A percentile compares a stretch with the other conserved stretches of the same genome.
Evolutionary conservation across 2,797 vertebrate genomes (phyloP).

Genomic region (Onychomys arenicola): DNA sequence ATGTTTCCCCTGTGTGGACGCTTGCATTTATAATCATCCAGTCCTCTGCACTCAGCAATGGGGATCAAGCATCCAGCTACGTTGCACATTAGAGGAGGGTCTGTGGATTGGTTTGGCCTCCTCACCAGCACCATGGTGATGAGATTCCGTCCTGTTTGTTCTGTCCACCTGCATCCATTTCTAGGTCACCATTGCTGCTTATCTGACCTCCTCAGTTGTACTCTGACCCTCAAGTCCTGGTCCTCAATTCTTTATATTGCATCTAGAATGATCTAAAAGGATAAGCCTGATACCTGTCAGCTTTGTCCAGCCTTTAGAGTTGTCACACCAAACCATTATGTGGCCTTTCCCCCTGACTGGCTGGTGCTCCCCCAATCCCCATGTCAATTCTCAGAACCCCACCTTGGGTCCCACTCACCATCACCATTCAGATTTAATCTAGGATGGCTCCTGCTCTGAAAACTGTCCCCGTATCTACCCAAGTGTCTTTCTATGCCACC

Average conservation of each 20-base stretch:
- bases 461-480: not conserved
- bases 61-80: not conserved
- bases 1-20: not conserved
- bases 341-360: not conserved
- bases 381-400: not conserved
- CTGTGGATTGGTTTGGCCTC: not conserved
- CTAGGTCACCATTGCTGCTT: not conserved
- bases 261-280: not conserved
- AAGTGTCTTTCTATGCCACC: not conserved
- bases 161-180: not conserved
- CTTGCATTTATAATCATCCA: conserved; percentile 10
- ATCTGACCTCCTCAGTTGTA: not conserved
- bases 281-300: not conserved
- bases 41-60: conserved; percentile 50
- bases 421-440: not conserved
- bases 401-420: not conserved
- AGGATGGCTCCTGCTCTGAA: not conserved
- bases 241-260: not conserved
- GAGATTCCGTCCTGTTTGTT: not conserved
- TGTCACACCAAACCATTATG: not conserved
- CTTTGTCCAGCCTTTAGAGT: not conserved
- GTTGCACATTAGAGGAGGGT: not conserved
- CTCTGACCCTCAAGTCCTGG: not conserved
- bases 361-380: not conserved
- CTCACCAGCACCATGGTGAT: not conserved